These are phyloP conservation scores for Danio aesculapii DNA, from an alignment of 2,797 vertebrate species.

Conservation along the genomic window DNA sequence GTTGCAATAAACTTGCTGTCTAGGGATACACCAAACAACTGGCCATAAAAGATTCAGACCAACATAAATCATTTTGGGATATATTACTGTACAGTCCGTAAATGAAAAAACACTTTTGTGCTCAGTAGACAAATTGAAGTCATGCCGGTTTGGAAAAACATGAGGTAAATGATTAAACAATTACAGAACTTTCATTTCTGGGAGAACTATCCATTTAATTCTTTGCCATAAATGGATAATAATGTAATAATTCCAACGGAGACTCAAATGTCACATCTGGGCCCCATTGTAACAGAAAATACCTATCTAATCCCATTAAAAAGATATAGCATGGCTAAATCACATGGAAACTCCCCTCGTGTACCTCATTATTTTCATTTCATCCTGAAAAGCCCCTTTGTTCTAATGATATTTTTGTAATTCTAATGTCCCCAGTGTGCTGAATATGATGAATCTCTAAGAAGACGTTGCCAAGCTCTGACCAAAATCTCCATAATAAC, in stretches of 20 bases:
- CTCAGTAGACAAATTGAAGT: neutral
- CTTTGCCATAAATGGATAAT: slow-evolving; percentile 44
- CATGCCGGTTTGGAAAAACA: neutral
- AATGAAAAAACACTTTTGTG: too few relatives aligned
- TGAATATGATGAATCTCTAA: neutral
- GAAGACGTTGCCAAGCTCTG: neutral
- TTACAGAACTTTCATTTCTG: neutral
- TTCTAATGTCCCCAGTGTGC: slow-evolving; percentile 8
- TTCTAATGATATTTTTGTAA: slow-evolving; percentile 15
- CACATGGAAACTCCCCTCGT: slow-evolving; percentile 31
- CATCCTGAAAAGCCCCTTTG: slow-evolving; percentile 7
- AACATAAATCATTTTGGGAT: too few relatives aligned
- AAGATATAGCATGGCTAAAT: slow-evolving; percentile 17
- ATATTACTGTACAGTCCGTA: neutral
- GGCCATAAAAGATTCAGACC: too few relatives aligned
- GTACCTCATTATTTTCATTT: slow-evolving; percentile 25
- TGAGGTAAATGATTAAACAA: neutral
- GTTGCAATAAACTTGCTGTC: too few relatives aligned
- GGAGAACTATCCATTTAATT: slow-evolving; percentile 1
- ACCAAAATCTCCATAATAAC: slow-evolving; percentile 1
- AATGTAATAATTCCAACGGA: slow-evolving; percentile 11
- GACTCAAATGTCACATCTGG: slow-evolving; percentile 25
- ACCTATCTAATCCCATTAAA: slow-evolving; percentile 4
- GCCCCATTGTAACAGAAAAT: slow-evolving; percentile 17
- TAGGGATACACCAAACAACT: too few relatives aligned